Percentiles rank a stretch among this genome's conserved stretches.
Conservation (phyloP, 2,113 vertebrate species). For the Proteles cristata region DNA sequence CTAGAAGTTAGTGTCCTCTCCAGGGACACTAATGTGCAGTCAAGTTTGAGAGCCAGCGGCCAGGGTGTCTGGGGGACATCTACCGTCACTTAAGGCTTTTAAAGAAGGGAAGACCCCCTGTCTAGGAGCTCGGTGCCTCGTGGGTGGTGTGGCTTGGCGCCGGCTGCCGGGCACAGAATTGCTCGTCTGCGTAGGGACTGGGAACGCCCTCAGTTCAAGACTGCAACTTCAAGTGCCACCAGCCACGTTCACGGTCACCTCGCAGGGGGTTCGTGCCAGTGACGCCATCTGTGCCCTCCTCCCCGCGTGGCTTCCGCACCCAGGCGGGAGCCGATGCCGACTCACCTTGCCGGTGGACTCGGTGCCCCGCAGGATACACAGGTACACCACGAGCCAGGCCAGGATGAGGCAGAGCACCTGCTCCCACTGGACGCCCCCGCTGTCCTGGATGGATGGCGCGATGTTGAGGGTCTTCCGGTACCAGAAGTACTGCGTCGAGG, state of each 20-base stretch:
- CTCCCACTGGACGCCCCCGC: slow-evolving; percentile 89
- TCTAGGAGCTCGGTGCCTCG: not conserved
- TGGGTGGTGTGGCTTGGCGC: not conserved
- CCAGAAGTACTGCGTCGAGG: slow-evolving; percentile 97
- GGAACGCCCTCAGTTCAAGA: not conserved
- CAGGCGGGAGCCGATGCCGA: fast-evolving
- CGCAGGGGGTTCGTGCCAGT: fast-evolving
- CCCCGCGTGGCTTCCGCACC: no score
- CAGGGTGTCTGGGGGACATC: fast-evolving
- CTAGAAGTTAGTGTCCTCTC: no score
- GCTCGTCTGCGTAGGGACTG: fast-evolving
- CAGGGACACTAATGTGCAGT: fast-evolving
- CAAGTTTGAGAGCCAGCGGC: not conserved
- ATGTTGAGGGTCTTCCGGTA: slow-evolving; percentile 95
- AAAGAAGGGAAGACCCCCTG: not conserved
- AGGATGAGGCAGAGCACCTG: slow-evolving; percentile 91
- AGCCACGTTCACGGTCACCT: fast-evolving
- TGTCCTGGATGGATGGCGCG: slow-evolving; percentile 90
- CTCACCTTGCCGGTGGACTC: slow-evolving; percentile 94
- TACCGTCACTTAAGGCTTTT: fast-evolving
- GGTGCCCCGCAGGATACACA: slow-evolving; percentile 92
- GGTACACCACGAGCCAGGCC: slow-evolving; percentile 93
- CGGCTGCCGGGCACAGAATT: not conserved
- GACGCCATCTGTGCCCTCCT: fast-evolving
- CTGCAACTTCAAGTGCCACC: not conserved